phyloP scores from a whole-genome alignment of 2,797 vertebrate genomes.

The Hydrophis major region DNA sequence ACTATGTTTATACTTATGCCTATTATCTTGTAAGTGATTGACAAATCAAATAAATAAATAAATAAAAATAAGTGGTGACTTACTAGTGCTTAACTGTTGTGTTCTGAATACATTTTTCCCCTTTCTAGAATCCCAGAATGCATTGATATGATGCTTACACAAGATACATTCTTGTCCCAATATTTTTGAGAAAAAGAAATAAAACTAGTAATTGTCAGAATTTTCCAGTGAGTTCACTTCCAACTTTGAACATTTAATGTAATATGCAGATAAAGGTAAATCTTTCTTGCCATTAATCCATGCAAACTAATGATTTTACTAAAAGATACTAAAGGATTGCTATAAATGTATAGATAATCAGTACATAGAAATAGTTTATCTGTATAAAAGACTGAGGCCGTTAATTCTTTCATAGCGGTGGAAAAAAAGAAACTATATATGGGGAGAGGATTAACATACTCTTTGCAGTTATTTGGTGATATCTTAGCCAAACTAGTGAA shows the following conservation, averaged over 20 bases:
- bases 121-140: neutral
- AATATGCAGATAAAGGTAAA: neutral
- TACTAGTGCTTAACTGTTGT: neutral
- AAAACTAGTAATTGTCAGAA: neutral
- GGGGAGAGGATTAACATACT: neutral
- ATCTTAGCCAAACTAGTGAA: conserved; percentile 28
- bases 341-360: neutral
- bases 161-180: neutral
- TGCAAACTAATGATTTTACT: neutral
- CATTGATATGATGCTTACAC: neutral
- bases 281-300: neutral
- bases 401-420: neutral
- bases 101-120: neutral
- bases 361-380: neutral
- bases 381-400: neutral
- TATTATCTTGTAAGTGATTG: too few relatives aligned
- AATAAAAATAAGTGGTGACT: too few relatives aligned
- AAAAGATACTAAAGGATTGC: neutral
- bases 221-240: neutral
- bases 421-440: conserved; percentile 25
- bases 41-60: too few relatives aligned
- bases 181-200: neutral
- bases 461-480: neutral
- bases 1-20: too few relatives aligned
- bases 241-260: neutral